phyloP scores from a whole-genome alignment of 2,888 invertebrate genomes.

The Phania funesta region DNA sequence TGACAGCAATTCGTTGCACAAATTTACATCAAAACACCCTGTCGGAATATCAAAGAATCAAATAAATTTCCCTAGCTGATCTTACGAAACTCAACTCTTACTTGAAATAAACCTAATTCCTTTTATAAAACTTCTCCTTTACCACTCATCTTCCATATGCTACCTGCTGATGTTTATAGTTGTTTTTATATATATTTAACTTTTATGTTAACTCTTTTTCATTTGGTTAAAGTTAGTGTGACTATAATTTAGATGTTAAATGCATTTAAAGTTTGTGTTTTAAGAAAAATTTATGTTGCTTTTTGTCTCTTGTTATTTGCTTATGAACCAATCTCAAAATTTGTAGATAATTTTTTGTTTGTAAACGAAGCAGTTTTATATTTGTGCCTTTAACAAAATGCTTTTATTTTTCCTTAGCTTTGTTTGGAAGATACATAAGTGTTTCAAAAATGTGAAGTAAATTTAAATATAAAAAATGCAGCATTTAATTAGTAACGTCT shows the following conservation, averaged over 20 bases:
- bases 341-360: constrained; percentile 23
- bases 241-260: constrained; percentile 68
- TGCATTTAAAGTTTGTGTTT: constrained; percentile 56
- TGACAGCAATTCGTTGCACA: no score
- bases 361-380: neutral
- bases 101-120: neutral
- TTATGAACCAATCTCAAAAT: constrained; percentile 41
- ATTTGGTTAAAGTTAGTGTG: constrained; percentile 46
- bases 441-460: constrained; percentile 37
- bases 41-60: no score
- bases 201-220: constrained; percentile 9
- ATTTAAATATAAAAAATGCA: constrained; percentile 49
- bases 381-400: constrained; percentile 50
- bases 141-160: constrained; percentile 46
- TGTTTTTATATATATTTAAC: constrained; percentile 23
- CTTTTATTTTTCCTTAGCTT: constrained; percentile 10
- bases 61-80: neutral
- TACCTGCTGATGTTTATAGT: constrained; percentile 57
- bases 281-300: constrained; percentile 18
- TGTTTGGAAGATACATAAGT: constrained; percentile 31
- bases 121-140: constrained; percentile 41
- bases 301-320: constrained; percentile 23
- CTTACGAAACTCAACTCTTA: neutral
- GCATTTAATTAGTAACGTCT: constrained; percentile 59
- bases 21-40: no score